A percentile compares a stretch with the other conserved stretches of the same genome.
phyloP scores from a whole-genome alignment of 2,113 vertebrate genomes.

The Phaethon lepturus region DNA sequence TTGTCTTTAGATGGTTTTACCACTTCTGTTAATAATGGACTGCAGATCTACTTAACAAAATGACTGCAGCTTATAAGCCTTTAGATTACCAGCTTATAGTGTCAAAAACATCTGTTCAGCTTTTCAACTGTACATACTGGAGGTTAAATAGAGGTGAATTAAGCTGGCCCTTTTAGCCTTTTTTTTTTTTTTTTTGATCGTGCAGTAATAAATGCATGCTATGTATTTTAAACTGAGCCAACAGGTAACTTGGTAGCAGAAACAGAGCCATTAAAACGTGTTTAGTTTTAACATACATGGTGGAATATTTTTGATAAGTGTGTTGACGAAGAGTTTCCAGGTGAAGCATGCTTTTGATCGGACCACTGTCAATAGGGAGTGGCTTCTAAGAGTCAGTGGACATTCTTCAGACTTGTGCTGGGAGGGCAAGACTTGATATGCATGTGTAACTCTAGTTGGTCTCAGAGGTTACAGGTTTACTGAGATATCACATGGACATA shows the following conservation, averaged over 20 bases:
- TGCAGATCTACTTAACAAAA: constrained; percentile 92
- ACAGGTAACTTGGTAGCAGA: constrained; percentile 60
- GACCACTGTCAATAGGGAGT: background rate
- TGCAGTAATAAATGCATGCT: constrained; percentile 8
- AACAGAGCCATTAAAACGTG: background rate
- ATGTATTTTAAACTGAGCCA: constrained; percentile 35
- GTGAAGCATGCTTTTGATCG: background rate
- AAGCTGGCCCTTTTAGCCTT: constrained; percentile 69
- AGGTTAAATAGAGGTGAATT: constrained; percentile 93
- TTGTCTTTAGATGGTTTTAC: constrained; percentile 95
- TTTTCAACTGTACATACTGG: constrained; percentile 86
- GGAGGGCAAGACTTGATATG: background rate
- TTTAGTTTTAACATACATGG: background rate
- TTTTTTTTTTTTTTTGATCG: background rate
- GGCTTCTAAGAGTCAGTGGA: background rate
- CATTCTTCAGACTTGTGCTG: background rate
- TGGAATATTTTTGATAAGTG: constrained; percentile 9
- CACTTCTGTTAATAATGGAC: constrained; percentile 95
- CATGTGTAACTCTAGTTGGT: background rate
- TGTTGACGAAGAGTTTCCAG: background rate
- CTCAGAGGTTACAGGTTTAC: constrained; percentile 58
- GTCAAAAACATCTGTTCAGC: constrained; percentile 94
- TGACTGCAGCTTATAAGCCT: constrained; percentile 88
- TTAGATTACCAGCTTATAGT: constrained; percentile 94
- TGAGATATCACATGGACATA: constrained; percentile 79